phyloP scores from a whole-genome alignment of 1,140 invertebrate species.

The Teleogryllus occipitalis region DNA sequence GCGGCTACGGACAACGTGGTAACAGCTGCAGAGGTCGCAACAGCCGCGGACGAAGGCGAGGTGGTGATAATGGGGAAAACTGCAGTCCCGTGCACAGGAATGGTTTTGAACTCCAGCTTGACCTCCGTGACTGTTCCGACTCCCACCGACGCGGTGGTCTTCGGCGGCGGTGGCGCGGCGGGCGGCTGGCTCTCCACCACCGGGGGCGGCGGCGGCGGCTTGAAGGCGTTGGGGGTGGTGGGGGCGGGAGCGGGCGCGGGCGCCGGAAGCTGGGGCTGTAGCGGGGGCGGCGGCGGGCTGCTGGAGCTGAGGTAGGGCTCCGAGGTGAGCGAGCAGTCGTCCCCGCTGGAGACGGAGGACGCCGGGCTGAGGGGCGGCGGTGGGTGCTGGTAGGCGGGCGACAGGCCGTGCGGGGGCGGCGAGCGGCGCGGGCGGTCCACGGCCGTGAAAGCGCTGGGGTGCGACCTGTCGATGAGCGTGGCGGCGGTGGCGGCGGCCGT shows the following conservation, averaged over 20 bases:
- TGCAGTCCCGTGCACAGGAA: not conserved
- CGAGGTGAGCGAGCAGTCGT: constrained; percentile 9
- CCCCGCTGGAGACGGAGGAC: constrained; percentile 12
- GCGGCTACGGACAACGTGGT: not conserved
- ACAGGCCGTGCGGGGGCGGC: not conserved
- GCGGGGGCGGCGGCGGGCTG: constrained; percentile 7
- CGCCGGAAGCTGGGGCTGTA: constrained; percentile 15
- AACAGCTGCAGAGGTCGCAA: constrained; percentile 3
- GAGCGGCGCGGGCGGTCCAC: constrained; percentile 7
- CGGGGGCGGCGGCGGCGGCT: not conserved
- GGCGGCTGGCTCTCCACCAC: not conserved
- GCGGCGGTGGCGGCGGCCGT: not conserved
- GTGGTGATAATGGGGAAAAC: not conserved
- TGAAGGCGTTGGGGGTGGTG: not conserved
- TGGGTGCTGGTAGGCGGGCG: not conserved
- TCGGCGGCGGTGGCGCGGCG: not conserved
- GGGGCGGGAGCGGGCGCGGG: no score
- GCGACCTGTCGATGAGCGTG: constrained; percentile 16
- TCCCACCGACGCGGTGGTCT: not conserved
- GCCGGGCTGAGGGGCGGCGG: not conserved
- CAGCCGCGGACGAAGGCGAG: not conserved
- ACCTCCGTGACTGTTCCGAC: constrained; percentile 13
- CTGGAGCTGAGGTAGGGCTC: constrained; percentile 14
- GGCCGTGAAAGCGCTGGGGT: constrained; percentile 22
- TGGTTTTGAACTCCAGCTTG: constrained; percentile 18